phyloP scores from a whole-genome alignment of 2,797 vertebrate genomes.

The Gymnopithys bicolor region DNA sequence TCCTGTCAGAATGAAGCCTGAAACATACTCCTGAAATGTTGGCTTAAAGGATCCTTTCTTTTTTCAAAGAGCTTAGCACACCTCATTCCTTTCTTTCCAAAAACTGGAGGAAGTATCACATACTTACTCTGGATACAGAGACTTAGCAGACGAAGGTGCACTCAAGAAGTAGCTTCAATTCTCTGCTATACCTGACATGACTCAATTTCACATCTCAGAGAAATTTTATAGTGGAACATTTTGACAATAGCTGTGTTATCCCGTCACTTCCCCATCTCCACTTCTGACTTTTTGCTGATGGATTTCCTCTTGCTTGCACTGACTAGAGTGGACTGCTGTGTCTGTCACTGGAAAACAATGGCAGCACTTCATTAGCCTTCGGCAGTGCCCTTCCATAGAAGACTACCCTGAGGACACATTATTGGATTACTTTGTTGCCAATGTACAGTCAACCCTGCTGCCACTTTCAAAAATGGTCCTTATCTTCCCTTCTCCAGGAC shows the following conservation, averaged over 20 bases:
- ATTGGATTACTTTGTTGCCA: not conserved
- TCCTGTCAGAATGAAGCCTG: not conserved
- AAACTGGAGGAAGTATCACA: not conserved
- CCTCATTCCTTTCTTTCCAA: not conserved
- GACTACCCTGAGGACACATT: not conserved
- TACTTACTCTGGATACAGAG: not conserved
- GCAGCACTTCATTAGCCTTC: not conserved
- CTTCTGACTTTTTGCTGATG: not conserved
- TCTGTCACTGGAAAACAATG: not conserved
- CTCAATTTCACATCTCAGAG: not conserved
- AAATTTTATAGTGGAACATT: not conserved
- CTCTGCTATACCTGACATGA: not conserved
- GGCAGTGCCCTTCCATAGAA: not conserved
- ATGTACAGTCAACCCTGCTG: not conserved
- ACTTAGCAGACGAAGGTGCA: not conserved
- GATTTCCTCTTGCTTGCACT: accelerated
- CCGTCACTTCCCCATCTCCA: not conserved
- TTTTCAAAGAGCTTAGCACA: not conserved
- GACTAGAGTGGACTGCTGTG: not conserved
- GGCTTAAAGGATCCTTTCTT: not conserved
- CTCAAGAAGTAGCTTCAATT: not conserved
- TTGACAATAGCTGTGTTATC: not conserved
- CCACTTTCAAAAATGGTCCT: not conserved
- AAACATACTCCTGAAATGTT: not conserved
- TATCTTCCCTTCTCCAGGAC: not conserved